Conservation (phyloP, 2,888 invertebrate genomes). For the Eristalis arbustorum region DNA sequence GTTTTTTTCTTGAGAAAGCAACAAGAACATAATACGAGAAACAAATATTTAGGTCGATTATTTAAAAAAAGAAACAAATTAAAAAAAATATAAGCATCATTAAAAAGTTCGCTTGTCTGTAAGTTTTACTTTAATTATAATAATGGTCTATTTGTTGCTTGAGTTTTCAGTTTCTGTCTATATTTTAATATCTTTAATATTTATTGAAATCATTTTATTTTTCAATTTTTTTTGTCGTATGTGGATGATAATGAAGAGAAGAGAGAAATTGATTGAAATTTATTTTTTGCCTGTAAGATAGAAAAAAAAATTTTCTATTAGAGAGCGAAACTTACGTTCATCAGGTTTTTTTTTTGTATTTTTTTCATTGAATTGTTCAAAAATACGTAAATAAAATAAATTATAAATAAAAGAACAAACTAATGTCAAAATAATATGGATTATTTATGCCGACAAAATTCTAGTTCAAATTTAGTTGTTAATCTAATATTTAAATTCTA, state of each 20-base stretch:
- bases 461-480: conserved; percentile 60
- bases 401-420: conserved; percentile 37
- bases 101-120: conserved; percentile 37
- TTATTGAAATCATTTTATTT: conserved; percentile 39
- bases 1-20: conserved; percentile 36
- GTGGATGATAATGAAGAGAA: conserved; percentile 70
- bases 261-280: conserved; percentile 70
- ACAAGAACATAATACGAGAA: conserved; percentile 39
- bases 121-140: conserved; percentile 41
- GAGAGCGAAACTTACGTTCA: conserved; percentile 65
- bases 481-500: conserved; percentile 31
- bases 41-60: conserved; percentile 34
- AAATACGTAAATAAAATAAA: conserved; percentile 38
- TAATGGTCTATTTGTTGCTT: conserved; percentile 53
- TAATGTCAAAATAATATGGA: conserved; percentile 32
- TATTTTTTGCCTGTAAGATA: conserved; percentile 71
- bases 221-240: conserved; percentile 56
- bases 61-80: conserved; percentile 19
- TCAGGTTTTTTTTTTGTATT: conserved; percentile 36
- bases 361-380: conserved; percentile 31
- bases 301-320: conserved; percentile 68
- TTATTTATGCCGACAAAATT: conserved; percentile 70
- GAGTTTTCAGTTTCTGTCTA: conserved; percentile 33
- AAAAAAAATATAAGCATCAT: conserved; percentile 35
- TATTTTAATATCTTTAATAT: conserved; percentile 53